Percentiles rank a stretch among this genome's conserved stretches.
These are phyloP conservation scores for Pheucticus melanocephalus DNA, from an alignment of 2,113 vertebrate genomes.

Conservation along the genomic window DNA sequence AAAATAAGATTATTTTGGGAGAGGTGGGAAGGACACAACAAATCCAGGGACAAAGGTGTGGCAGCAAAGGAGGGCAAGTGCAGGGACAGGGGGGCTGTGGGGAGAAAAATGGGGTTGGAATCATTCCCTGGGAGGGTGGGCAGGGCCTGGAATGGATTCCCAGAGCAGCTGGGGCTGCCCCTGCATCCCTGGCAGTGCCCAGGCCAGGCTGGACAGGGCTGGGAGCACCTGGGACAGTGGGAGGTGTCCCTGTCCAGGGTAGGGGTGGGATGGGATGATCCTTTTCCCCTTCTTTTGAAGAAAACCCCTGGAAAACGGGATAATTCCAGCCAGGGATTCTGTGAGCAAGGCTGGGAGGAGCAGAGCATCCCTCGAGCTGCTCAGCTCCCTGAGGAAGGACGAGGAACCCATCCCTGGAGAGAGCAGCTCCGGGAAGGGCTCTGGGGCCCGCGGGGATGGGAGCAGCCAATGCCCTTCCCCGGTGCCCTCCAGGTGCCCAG, in stretches of 20 bases:
- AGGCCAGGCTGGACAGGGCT: not conserved
- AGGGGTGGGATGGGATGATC: not conserved
- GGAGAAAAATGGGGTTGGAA: rapidly evolving
- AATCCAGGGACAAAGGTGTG: not conserved
- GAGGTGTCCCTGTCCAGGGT: not conserved
- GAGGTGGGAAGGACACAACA: not conserved
- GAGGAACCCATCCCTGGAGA: rapidly evolving
- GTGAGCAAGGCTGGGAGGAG: not conserved
- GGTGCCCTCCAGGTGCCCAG: not conserved
- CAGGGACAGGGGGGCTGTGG: not conserved
- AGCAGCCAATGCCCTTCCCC: not conserved
- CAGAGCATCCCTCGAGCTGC: not conserved
- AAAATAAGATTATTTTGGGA: not conserved
- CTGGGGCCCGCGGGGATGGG: rapidly evolving
- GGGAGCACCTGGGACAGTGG: rapidly evolving
- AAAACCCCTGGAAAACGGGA: not conserved
- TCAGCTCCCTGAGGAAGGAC: not conserved
- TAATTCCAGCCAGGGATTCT: not conserved
- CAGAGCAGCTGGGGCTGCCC: not conserved
- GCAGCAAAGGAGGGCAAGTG: not conserved
- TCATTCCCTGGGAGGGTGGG: not conserved
- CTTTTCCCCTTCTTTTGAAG: not conserved
- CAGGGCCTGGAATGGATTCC: not conserved
- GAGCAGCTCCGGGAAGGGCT: not conserved
- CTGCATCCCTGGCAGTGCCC: not conserved